phyloP scores from a whole-genome alignment of 2,113 vertebrate genomes.

The Oplegnathus fasciatus region DNA sequence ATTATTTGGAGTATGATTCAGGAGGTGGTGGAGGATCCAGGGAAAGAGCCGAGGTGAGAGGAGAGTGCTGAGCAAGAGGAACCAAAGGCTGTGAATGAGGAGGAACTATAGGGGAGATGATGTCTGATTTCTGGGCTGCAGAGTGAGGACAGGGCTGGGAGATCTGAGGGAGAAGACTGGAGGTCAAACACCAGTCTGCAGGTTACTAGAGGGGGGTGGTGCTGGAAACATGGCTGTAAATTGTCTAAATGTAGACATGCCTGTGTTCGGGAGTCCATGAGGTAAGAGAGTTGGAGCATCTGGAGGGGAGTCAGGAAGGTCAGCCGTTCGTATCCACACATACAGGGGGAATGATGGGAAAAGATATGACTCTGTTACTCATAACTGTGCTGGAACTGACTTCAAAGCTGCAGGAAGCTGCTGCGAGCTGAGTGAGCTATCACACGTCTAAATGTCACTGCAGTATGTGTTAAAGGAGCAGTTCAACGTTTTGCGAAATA shows the following conservation, averaged over 20 bases:
- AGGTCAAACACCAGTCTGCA: constrained; percentile 34
- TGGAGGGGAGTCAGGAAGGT: constrained; percentile 40
- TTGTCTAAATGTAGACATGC: constrained; percentile 14
- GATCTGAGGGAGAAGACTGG: neutral
- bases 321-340: neutral
- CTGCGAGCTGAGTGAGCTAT: neutral
- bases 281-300: constrained; percentile 32
- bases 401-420: constrained; percentile 39
- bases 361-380: constrained; percentile 30
- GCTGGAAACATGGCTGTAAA: constrained; percentile 30
- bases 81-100: neutral
- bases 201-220: neutral
- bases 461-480: neutral
- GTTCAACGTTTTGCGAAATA: neutral
- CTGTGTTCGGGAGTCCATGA: constrained; percentile 14
- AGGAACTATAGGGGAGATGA: neutral
- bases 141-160: neutral
- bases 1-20: neutral
- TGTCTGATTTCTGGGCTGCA: neutral
- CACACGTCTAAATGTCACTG: neutral
- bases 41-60: neutral
- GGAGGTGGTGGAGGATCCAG: neutral
- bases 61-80: neutral
- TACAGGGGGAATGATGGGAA: constrained; percentile 23
- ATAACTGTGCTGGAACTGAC: constrained; percentile 18